Percentiles rank a stretch among this genome's conserved stretches.
phyloP scores from a whole-genome alignment of 1,140 invertebrate species.

The Daktulosphaira vitifoliae region DNA sequence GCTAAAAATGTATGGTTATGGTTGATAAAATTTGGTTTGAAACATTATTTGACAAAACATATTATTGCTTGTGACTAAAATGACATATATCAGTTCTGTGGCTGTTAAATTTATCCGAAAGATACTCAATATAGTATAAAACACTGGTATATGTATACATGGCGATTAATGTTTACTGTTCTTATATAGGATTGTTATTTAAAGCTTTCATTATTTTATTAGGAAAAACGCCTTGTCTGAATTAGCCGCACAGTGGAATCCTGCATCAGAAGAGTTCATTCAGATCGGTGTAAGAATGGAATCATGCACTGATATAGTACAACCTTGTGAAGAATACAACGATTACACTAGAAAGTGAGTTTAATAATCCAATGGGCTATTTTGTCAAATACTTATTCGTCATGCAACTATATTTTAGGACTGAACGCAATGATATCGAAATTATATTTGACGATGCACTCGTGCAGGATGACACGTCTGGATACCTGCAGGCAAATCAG shows the following conservation, averaged over 20 bases:
- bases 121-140: too few relatives aligned
- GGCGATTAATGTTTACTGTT: too few relatives aligned
- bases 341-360: conserved; percentile 34
- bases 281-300: conserved; percentile 28
- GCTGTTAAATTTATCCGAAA: too few relatives aligned
- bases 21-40: too few relatives aligned
- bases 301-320: conserved; percentile 24
- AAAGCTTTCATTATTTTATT: background rate
- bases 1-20: too few relatives aligned
- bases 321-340: conserved; percentile 31
- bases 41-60: too few relatives aligned
- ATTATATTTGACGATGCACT: conserved; percentile 78
- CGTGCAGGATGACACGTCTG: conserved; percentile 66
- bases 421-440: conserved; percentile 46
- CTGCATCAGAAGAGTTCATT: conserved; percentile 19
- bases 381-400: conserved; percentile 10
- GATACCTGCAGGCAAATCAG: conserved; percentile 68
- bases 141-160: too few relatives aligned
- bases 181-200: too few relatives aligned
- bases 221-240: conserved; percentile 31
- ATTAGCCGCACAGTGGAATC: conserved; percentile 29
- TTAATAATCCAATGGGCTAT: background rate
- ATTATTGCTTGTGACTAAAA: too few relatives aligned
- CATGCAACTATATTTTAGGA: background rate
- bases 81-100: too few relatives aligned